These are phyloP conservation scores for Sebastes steindachneri DNA, from an alignment of 2,797 vertebrate species.

Conservation along the genomic window DNA sequence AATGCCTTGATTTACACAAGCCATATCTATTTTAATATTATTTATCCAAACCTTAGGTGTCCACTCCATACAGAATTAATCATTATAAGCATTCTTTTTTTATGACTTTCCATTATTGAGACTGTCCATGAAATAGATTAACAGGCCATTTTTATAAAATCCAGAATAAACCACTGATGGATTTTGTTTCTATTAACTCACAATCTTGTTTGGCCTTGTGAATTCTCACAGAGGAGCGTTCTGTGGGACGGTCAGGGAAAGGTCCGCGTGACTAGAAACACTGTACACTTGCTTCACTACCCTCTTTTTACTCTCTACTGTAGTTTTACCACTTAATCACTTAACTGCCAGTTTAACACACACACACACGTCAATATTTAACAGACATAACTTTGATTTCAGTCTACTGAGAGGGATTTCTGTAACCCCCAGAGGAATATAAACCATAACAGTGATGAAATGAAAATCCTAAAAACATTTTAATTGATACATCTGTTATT, in stretches of 20 bases:
- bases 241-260: slow-evolving; percentile 11
- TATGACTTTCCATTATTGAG: background rate
- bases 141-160: background rate
- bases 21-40: background rate
- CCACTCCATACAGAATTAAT: background rate
- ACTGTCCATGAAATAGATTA: background rate
- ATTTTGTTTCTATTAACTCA: slow-evolving; percentile 1
- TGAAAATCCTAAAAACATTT: slow-evolving; percentile 14
- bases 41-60: background rate
- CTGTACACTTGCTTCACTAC: background rate
- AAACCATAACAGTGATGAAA: slow-evolving; percentile 8
- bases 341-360: background rate
- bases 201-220: background rate
- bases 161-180: background rate
- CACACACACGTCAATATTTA: background rate
- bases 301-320: background rate
- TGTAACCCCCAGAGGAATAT: background rate
- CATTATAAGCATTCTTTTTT: background rate
- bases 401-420: background rate
- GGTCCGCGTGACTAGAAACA: background rate
- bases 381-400: background rate
- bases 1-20: background rate
- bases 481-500: slow-evolving; percentile 26
- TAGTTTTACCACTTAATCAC: background rate
- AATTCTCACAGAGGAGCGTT: background rate